Evolutionary conservation across 2,888 invertebrate genomes (phyloP), one percentile per base, ranked within the genome.

Genomic region (Leptothorax acervorum): DNA sequence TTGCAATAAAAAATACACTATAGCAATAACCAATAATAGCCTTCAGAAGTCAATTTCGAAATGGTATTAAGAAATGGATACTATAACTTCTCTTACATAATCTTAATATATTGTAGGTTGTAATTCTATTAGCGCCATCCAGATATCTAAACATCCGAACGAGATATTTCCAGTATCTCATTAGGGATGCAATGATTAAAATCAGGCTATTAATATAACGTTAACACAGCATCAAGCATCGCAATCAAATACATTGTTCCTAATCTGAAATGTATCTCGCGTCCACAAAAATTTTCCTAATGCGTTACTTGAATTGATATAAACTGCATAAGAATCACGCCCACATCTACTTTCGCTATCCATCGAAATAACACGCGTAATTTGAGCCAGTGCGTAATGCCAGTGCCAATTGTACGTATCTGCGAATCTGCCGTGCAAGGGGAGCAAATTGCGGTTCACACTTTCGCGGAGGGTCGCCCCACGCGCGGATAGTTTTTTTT

Each of bases 401-500:
- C 71, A 45, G 8, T 71, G 48, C 71, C 66, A 71, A 81, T 71
- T 71, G 79, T 51, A 71, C 23, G 71, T 71, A 71, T 71, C 71
- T 71, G 60, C 48, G 45, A 55, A 66, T 39, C 75, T 57, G 23
- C 60, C 65, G 48, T 35, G 74, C 73, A 60, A 28, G 65, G 74
- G 82, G 75, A 82, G 73, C 76, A 78, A 87, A 89, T 82, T 76
- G 86, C 45, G 63, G 81, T 89, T 89, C 73, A 85, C 89, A 81
- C 85, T 84, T 68, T 68, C 66, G 39, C 55, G 68, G 57, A 85
- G 86, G 85, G 87, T 83, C 68, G 71, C 63, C 28, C 66, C 31
- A 23, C 18, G 55, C n/a, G 35, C 53, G 15, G 74, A 51, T 78
- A 35, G 62, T 86, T 84, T 83, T 82, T 68, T 71, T 31, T 70